Conservation (phyloP, 1,140 invertebrate genomes). For the Himalopsyche phryganea region DNA sequence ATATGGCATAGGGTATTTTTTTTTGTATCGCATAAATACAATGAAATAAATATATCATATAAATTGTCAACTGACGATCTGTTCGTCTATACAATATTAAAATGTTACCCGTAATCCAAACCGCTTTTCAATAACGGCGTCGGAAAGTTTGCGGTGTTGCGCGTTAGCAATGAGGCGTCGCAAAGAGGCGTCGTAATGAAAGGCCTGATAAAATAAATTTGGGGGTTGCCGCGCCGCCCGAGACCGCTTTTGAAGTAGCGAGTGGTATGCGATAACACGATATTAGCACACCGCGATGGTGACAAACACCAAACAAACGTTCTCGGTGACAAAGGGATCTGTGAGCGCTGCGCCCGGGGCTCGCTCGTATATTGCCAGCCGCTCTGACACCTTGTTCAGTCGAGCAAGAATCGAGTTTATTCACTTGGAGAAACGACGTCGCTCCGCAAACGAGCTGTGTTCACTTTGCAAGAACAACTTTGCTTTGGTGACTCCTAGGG, state of each 20-base stretch:
- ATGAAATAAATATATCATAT: too few relatives aligned
- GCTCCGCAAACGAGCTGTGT: conserved; percentile 1
- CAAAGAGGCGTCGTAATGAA: conserved; percentile 3
- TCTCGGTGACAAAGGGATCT: conserved; percentile 3
- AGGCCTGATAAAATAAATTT: conserved; percentile 3
- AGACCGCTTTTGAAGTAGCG: conserved; percentile 14
- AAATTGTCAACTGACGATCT: too few relatives aligned
- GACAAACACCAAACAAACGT: conserved; percentile 20
- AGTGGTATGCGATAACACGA: conserved; percentile 13
- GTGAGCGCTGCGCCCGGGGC: not conserved
- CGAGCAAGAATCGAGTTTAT: conserved; percentile 10
- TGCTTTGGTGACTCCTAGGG: too few relatives aligned
- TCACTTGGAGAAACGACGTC: conserved; percentile 2
- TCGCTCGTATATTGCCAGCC: conserved; percentile 7
- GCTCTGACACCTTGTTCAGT: conserved; percentile 13
- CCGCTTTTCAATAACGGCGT: too few relatives aligned
- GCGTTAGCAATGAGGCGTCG: too few relatives aligned
- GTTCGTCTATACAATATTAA: too few relatives aligned
- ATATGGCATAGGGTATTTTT: too few relatives aligned
- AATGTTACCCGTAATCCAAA: too few relatives aligned
- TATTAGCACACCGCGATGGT: conserved; percentile 10
- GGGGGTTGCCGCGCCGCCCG: not conserved
- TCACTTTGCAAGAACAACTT: not conserved
- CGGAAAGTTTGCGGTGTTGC: too few relatives aligned
- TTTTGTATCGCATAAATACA: too few relatives aligned